Base-by-base conservation (phyloP, 2,797 vertebrate genomes). In the Sebastes iracundus region DNA sequence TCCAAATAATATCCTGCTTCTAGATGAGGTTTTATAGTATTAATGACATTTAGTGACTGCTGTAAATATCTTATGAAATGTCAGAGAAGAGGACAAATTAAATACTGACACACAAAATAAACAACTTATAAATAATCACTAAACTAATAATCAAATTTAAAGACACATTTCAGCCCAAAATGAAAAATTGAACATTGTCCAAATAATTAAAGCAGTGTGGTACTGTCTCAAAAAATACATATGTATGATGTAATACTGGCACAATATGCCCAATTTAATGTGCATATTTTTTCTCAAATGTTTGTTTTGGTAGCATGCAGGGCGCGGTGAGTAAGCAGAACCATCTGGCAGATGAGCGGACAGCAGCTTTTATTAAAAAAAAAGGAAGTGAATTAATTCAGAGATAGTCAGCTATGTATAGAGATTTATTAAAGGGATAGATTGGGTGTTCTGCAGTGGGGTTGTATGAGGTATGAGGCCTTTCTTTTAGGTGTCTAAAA, bases 321-420 rank as follows among this genome's bases (percentile, higher is more conserved):
- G 23, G 32, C 1, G 6, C 63, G 27, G 53, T 55, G 65, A 77
- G 72, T 77, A 56, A 85, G 55, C 74, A 68, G 58, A 77, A 68
- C 73, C 76, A 80, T 77, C 72, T 82, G 78, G 38, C 60, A 42
- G 62, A 72, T 7, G n/a, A 61, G 28, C 8, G 12, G 20, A 67
- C 28, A 52, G 27, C 8, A 25, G 18, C 22, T 32, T 32, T 27
- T 46, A 49, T 25, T 53, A 56, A 20, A 20, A 42, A 49, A 52
- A 77, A 59, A 46, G 22, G 13, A 60, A 33, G 63, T 42, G 52
- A 23, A 78, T 73, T 56, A 7, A 77, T 72, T 76, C 52, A 62
- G 25, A 60, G 53, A 30, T 1, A 58, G 49, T 52, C 49, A 52
- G 18, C 35, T 20, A 12, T 16, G 58, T 49, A 20, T 8, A 52